Percentiles rank a stretch among this genome's conserved stretches.
phyloP scores from a whole-genome alignment of 2,113 vertebrate genomes.

The Saiga tatarica region DNA sequence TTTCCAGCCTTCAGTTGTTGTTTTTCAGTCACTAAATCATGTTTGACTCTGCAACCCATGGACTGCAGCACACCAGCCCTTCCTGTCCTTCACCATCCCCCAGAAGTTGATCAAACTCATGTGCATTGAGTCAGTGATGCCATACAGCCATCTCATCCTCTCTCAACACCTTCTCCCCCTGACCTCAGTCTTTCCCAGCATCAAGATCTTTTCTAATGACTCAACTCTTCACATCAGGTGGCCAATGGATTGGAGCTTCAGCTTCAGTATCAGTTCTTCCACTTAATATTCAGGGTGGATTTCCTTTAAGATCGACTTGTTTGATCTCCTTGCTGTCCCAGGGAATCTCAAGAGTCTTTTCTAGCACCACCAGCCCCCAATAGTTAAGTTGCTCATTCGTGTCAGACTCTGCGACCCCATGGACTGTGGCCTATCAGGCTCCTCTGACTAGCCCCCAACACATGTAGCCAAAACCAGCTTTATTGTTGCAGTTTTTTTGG shows the following conservation, averaged over 20 bases:
- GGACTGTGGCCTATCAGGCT: too few species aligned
- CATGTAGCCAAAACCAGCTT: background rate
- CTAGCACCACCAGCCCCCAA: background rate
- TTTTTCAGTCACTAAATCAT: background rate
- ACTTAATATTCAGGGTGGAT: background rate
- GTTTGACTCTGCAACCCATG: background rate
- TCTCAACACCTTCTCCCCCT: background rate
- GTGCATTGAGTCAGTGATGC: background rate
- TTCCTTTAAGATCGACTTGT: background rate
- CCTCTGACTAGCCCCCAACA: background rate
- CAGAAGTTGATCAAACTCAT: background rate
- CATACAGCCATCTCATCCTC: background rate
- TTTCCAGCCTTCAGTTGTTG: background rate
- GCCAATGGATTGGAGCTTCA: background rate
- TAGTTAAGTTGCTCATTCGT: background rate
- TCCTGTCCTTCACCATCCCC: background rate
- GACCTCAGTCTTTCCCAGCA: background rate
- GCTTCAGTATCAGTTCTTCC: background rate
- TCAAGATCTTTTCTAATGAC: background rate
- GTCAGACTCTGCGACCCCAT: rapidly evolving
- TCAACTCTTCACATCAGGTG: background rate
- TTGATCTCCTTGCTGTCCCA: background rate
- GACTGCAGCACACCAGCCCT: background rate
- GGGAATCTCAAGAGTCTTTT: background rate
- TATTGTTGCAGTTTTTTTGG: background rate